phyloP scores from a whole-genome alignment of 2,888 invertebrate species.

The Platynereis dumerilii region DNA sequence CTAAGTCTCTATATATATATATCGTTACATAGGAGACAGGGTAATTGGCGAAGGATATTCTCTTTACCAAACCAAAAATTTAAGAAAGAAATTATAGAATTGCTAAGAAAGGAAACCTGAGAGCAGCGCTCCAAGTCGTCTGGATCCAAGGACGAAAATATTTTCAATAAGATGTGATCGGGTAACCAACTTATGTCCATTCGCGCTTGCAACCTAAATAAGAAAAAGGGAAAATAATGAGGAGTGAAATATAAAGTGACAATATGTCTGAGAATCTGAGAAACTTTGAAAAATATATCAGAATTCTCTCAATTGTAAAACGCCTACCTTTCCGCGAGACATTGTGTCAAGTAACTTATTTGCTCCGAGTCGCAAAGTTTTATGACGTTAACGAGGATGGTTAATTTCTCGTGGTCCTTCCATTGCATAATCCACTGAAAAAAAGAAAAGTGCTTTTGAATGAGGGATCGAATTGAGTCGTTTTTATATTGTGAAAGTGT shows the following conservation, averaged over 20 bases:
- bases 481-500: too few species aligned
- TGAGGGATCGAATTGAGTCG: too few species aligned
- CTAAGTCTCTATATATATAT: too few species aligned
- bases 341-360: constrained; percentile 46
- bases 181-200: constrained; percentile 51
- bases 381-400: constrained; percentile 47
- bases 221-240: not conserved
- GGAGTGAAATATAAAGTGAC: constrained; percentile 4
- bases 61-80: too few species aligned
- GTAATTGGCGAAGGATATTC: too few species aligned
- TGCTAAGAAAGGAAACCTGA: constrained; percentile 38
- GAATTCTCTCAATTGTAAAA: too few species aligned
- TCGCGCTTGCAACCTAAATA: constrained; percentile 45
- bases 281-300: too few species aligned
- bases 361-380: constrained; percentile 47
- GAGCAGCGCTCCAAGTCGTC: constrained; percentile 43
- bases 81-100: not conserved
- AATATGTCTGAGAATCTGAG: too few species aligned
- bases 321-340: constrained; percentile 46
- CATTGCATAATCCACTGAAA: constrained; percentile 52
- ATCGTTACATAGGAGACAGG: too few species aligned
- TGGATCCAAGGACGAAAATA: constrained; percentile 49
- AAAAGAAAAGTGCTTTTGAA: too few species aligned
- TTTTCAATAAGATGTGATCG: constrained; percentile 52
- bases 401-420: constrained; percentile 54